A percentile compares a stretch with the other conserved stretches of the same genome.
phyloP scores from a whole-genome alignment of 2,797 vertebrate genomes.

The Sebastes hubbsi region DNA sequence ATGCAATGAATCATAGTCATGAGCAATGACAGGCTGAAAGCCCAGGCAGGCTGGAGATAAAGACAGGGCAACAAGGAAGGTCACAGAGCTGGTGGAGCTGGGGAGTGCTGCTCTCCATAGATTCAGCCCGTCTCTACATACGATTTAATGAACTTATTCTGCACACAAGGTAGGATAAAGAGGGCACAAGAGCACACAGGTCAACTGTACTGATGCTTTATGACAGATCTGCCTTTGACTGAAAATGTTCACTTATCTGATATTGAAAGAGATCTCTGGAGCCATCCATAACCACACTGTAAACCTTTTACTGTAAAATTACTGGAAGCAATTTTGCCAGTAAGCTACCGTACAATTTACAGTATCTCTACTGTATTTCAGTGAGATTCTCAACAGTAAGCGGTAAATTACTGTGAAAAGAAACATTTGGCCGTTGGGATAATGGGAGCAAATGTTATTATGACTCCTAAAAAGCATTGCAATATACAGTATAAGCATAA shows the following conservation, averaged over 20 bases:
- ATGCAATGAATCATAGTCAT: constrained; percentile 41
- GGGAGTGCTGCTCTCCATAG: neutral
- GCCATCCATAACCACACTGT: neutral
- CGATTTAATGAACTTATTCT: constrained; percentile 14
- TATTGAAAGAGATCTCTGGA: neutral
- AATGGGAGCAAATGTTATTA: neutral
- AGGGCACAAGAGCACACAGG: neutral
- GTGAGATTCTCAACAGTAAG: neutral
- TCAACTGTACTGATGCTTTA: neutral
- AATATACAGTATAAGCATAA: neutral
- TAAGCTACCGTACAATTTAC: neutral
- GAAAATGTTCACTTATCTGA: neutral
- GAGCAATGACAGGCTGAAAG: constrained; percentile 24
- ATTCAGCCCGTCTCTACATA: neutral
- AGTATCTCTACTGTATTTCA: neutral
- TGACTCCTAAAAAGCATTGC: neutral
- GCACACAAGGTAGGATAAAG: neutral
- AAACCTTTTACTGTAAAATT: neutral
- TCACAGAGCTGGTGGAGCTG: constrained; percentile 4
- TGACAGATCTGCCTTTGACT: neutral
- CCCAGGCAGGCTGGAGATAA: constrained; percentile 21
- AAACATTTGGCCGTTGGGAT: neutral
- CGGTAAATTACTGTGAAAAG: neutral
- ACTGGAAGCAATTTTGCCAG: neutral
- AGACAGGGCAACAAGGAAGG: constrained; percentile 22